Evolutionary conservation across 2,113 vertebrate genomes (phyloP).

Genomic region (Pantherophis guttatus): DNA sequence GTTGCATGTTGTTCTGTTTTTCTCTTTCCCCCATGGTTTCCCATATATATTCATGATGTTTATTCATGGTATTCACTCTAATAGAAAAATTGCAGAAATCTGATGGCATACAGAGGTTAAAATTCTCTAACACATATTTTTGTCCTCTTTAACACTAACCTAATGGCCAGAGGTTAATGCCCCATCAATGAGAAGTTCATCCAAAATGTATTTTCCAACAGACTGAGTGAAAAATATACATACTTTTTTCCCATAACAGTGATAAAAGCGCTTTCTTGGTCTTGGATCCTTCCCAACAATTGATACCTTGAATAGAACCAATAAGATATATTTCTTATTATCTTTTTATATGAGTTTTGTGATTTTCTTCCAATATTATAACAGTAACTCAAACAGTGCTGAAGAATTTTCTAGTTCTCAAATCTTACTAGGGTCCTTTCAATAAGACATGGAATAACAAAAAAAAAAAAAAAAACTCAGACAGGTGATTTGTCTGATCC

Average conservation of each 20-base stretch:
- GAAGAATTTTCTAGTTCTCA: not conserved
- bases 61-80: not conserved
- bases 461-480: not conserved
- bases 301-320: not conserved
- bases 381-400: not conserved
- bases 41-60: not conserved
- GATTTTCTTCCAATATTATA: not conserved
- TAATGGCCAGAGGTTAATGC: not conserved
- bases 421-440: not conserved
- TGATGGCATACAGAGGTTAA: not conserved
- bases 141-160: not conserved
- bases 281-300: not conserved
- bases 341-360: not conserved
- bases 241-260: not conserved
- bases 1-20: not conserved
- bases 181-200: not conserved
- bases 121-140: not conserved
- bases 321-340: not conserved
- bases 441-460: not conserved
- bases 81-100: not conserved
- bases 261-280: not conserved
- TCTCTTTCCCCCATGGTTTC: not conserved
- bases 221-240: not conserved
- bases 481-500: not conserved
- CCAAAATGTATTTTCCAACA: not conserved